These are phyloP conservation scores for Anser cygnoides DNA, from an alignment of 2,113 vertebrate genomes.

Conservation along the genomic window DNA sequence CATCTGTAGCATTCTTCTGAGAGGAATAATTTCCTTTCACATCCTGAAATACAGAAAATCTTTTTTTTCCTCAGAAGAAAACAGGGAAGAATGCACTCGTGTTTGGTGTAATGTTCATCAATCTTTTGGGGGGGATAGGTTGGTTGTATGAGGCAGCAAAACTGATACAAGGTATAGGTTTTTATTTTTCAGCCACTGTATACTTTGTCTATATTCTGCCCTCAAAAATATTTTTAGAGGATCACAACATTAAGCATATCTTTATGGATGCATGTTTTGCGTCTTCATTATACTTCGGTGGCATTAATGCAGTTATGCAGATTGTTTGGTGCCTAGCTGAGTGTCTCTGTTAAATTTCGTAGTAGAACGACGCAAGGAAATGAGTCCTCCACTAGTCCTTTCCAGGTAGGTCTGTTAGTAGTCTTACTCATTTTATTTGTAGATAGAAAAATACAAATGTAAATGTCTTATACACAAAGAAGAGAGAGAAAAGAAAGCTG, in stretches of 20 bases:
- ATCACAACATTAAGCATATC: neutral
- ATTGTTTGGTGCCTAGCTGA: neutral
- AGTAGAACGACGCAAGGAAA: neutral
- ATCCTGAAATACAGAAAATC: neutral
- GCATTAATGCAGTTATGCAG: neutral
- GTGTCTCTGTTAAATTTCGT: neutral
- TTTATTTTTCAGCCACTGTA: neutral
- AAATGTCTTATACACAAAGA: constrained; percentile 20
- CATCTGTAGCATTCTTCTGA: neutral
- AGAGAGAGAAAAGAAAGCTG: neutral
- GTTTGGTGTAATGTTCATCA: neutral
- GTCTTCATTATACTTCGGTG: neutral
- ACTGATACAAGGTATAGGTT: neutral
- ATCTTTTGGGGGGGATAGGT: neutral
- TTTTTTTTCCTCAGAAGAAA: neutral
- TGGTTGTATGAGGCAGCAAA: neutral
- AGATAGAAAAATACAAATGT: neutral
- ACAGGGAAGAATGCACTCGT: neutral
- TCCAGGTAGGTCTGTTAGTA: neutral
- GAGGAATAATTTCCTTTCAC: neutral
- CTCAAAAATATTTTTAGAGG: neutral
- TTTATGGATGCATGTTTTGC: neutral
- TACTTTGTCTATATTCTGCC: neutral
- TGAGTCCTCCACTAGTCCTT: neutral
- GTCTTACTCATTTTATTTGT: neutral